Evolutionary conservation across 2,888 invertebrate species (phyloP), one percentile per base, ranked within the genome.

Genomic region (Fragum sueziense): DNA sequence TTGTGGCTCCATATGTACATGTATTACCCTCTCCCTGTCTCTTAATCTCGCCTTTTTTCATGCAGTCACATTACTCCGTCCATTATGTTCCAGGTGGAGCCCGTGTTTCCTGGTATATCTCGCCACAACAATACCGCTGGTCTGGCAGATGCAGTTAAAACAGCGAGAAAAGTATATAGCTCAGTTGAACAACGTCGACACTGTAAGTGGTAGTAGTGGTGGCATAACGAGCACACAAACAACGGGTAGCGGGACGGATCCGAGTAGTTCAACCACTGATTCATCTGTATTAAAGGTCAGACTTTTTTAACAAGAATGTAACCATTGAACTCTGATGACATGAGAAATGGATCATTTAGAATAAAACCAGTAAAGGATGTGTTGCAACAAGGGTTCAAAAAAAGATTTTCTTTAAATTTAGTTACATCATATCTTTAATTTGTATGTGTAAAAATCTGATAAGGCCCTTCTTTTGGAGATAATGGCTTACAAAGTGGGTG

Each of bases 91-190:
- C 80, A 87, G 87, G 81, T 73, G 86, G 41, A 84, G 82, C 33
- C 82, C 85, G 0, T 85, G 86, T 78, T 86, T 87, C 52, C 57
- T 85, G 62, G 79, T 83, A 74, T 86, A 71, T 87, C 86, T 86
- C 73, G 77, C 51, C 29, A 81, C 70, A 74, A 87, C 79, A 74
- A 76, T 84, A 75, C 89, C 84, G 22, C 80, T 80, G 11, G 85
- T 82, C 59, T 87, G 85, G 86, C 76, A 80, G 68, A 81, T 85
- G 74, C 86, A 83, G 76, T 72, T 86, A 37, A 65, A 67, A 27
- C 77, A 77, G 33, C 70, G 52, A 9, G 70, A 70, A 4, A 54
- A 70, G n/a, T 70, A 34, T 25, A 52, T 70, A 6, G 22, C 25
- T 7, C 17, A 57, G 6, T 22, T 70, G 25, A 37, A 73, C 25